Evolutionary conservation across 2,113 vertebrate genomes (phyloP).

Genomic region (Uria aalge): DNA sequence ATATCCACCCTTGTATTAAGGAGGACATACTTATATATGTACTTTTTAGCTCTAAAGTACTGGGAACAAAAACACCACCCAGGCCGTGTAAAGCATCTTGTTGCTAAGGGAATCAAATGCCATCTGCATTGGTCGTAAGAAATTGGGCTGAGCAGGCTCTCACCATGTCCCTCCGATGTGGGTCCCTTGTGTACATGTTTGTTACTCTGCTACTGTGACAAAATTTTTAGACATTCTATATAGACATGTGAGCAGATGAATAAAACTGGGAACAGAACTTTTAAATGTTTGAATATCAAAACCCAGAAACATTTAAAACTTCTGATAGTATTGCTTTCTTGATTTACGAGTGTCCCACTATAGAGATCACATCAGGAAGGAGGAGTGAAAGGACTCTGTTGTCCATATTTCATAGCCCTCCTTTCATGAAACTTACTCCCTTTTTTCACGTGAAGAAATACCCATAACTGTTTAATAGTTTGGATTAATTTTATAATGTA

Average conservation of each 20-base stretch:
- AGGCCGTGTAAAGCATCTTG: background rate
- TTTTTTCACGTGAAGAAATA: background rate
- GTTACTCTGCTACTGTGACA: background rate
- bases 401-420: background rate
- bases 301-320: background rate
- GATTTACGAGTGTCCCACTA: background rate
- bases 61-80: background rate
- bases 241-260: background rate
- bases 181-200: rapidly evolving
- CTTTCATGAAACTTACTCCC: background rate
- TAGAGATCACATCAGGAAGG: background rate
- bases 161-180: background rate
- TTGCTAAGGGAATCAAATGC: background rate
- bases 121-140: background rate
- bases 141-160: background rate
- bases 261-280: background rate
- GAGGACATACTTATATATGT: background rate
- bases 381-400: background rate
- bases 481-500: background rate
- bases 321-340: background rate
- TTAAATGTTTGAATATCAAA: background rate
- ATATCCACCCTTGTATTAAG: background rate
- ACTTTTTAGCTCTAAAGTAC: background rate
- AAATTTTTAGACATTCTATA: background rate
- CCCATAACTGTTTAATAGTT: background rate